Percentiles rank a stretch among this genome's conserved stretches.
Evolutionary conservation across 2,797 vertebrate genomes (phyloP).

Genomic region (Pristis pectinata): DNA sequence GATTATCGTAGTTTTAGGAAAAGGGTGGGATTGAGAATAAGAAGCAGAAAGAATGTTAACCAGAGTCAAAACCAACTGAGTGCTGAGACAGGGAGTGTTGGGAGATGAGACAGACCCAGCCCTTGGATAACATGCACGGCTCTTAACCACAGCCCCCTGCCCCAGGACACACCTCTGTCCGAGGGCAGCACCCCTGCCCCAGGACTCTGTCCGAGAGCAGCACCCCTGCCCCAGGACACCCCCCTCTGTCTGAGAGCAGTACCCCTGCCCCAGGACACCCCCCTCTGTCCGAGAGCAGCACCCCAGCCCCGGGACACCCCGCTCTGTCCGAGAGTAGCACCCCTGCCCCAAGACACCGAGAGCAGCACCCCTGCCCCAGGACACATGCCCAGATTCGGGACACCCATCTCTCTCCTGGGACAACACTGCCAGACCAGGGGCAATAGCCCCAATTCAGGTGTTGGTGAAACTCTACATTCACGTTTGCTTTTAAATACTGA

Average conservation of each 20-base stretch:
- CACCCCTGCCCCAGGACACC: neutral
- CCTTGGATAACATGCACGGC: neutral
- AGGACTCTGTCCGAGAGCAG: neutral
- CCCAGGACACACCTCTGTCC: neutral
- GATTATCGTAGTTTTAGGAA: too few species aligned
- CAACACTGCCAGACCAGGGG: neutral
- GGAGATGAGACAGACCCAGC: neutral
- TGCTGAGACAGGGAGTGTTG: neutral
- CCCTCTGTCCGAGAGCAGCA: too few species aligned
- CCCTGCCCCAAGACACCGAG: neutral
- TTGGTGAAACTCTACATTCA: neutral
- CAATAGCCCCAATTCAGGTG: too few species aligned
- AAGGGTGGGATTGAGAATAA: constrained; percentile 18
- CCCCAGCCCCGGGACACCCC: neutral
- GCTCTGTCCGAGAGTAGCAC: too few species aligned
- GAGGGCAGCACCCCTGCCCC: neutral
- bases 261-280: neutral
- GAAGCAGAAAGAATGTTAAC: constrained; percentile 56
- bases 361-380: neutral
- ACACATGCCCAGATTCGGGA: too few species aligned
- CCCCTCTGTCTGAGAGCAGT: too few species aligned
- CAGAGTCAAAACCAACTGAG: constrained; percentile 50
- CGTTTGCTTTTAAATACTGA: neutral
- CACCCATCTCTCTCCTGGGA: neutral
- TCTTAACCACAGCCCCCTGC: neutral